Conservation (phyloP, 2,888 invertebrate species). For the Marasmarcha lunaedactyla region DNA sequence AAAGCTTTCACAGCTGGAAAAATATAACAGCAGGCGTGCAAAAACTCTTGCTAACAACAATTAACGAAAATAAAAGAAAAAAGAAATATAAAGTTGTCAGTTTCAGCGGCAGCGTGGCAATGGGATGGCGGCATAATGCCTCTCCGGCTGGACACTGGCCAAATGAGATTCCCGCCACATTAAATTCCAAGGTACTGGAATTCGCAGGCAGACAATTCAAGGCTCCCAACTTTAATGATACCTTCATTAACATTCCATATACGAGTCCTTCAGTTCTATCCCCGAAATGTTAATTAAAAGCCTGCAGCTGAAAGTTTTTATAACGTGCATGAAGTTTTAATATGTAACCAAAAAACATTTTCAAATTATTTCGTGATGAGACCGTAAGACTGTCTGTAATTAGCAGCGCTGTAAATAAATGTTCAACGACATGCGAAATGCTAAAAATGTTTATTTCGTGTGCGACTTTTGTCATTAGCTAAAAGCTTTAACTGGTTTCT, state of each 20-base stretch:
- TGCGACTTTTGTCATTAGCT: too few relatives aligned
- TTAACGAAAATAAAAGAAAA: not conserved
- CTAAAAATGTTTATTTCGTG: too few relatives aligned
- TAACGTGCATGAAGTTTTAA: not conserved
- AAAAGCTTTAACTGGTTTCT: too few relatives aligned
- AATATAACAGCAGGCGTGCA: too few relatives aligned
- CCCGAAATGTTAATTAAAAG: not conserved
- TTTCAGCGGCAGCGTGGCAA: conserved; percentile 15
- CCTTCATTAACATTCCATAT: too few relatives aligned
- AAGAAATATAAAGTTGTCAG: conserved; percentile 15
- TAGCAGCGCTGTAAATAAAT: too few relatives aligned
- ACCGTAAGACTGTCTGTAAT: too few relatives aligned
- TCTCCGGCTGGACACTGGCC: conserved; percentile 24
- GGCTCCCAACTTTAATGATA: not conserved
- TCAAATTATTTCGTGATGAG: too few relatives aligned
- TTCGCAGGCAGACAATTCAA: conserved; percentile 14
- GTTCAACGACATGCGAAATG: too few relatives aligned
- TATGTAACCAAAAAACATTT: too few relatives aligned
- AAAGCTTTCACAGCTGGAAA: too few relatives aligned
- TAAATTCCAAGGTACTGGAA: conserved; percentile 26
- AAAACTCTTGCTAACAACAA: not conserved
- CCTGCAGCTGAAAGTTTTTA: not conserved
- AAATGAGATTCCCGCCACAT: conserved; percentile 31
- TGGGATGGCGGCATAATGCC: conserved; percentile 20
- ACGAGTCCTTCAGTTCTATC: too few relatives aligned